Evolutionary conservation across 2,888 invertebrate species (phyloP), one percentile per base, ranked within the genome.

Genomic region (Drosophila leonis): DNA sequence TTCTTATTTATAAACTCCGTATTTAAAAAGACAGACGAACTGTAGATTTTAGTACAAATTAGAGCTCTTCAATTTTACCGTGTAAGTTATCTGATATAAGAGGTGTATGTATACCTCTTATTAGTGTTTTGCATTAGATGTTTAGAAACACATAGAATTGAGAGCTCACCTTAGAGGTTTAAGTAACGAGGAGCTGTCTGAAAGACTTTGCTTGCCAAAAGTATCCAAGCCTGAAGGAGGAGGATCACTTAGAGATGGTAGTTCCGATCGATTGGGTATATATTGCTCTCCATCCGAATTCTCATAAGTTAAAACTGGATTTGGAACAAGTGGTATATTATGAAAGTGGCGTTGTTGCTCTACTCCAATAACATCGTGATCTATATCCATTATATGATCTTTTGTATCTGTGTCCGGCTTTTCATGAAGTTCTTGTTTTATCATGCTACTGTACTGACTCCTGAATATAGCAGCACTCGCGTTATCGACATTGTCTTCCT

Each of bases 141-240:
- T 3, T 15, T 29, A n/a, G 46, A 27, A 46, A 29, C 0, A 27
- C 4, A n/a, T 8, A 15, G 20, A 52, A n/a, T 24, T 15, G 20
- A 5, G 10, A 10, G 1, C 69, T 69, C 12, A 74, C 73, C 59
- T 68, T 12, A 48, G 12, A 5, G 60, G 46, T n/a, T 64, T 73
- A 0, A 48, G 29, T 13, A 69, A 39, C n/a, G 44, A n/a, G 31
- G 31, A 18, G 5, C 20, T 31, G 24, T 74, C 60, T 8, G 48
- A 18, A n/a, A 42, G 46, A n/a, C 18, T 37, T 48, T 46, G 44
- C 20, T 63, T 69, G 13, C 18, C 39, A n/a, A 51, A 56, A 18
- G 24, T 24, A 3, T 69, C 69, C 29, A 29, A 31, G 9, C n/a
- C 31, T 29, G 12, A 27, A 39, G 7, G 5, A n/a, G 7, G 13